Base-by-base conservation (phyloP, 2,888 invertebrate genomes). In the Temnothorax unifasciatus region DNA sequence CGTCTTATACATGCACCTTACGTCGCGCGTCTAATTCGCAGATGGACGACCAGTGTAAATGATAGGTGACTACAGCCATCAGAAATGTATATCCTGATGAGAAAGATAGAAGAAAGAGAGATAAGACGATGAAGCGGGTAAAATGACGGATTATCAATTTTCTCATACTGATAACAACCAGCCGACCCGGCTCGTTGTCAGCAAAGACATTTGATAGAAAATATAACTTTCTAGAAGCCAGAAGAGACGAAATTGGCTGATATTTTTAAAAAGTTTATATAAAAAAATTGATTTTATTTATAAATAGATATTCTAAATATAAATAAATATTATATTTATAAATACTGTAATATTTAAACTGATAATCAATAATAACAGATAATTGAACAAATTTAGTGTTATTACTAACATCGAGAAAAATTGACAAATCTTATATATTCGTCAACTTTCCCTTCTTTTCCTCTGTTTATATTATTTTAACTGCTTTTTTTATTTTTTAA, bases 1-100 rank as follows among this genome's bases (percentile, higher is more conserved):
- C 83, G 75, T 68, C 50, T 75, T 50, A 75, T 63, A 13, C 18
- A 47, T 29, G 8, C 47, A 74, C 4, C 41, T 73, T 71, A 52
- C 4, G 11, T 2, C 52, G n/a, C n/a, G 13, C 11, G 2, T 71
- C 34, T 71, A 38, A 71, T 71, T 71, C 21, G 71, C 34, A 52
- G 18, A 59, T 38, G 41, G 38, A 18, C 59, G 41, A 21, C 59
- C 29, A 5, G 15, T 25, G 15, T 73, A 25, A n/a, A 71, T 15
- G 13, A 38, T 21, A 15, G 54, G 6, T 29, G 34, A 61, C 8
- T n/a, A 34, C n/a, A 34, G 34, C n/a, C 2, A 21, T 29, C 29
- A 3, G 29, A 4, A 54, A 44, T 11, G 9, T 64, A 21, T 64
- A 64, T 64, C 38, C 38, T 63, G 11, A 63, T n/a, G 15, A 38